phyloP scores from a whole-genome alignment of 1,140 invertebrate genomes.

The Drosophila repletoides region DNA sequence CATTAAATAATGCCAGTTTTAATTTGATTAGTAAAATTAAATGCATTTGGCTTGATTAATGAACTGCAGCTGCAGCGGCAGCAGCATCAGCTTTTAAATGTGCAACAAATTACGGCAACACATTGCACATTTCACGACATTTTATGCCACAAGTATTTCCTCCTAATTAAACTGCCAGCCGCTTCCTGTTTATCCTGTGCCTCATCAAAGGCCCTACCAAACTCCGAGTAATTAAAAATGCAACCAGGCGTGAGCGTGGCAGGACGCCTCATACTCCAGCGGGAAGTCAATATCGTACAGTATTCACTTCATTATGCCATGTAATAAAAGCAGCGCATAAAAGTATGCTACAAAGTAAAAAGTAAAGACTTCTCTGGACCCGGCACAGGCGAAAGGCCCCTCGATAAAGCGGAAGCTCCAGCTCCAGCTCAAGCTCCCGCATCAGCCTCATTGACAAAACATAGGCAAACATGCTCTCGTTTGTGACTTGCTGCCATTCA shows the following conservation, averaged over 20 bases:
- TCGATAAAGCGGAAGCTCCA: conserved; percentile 28
- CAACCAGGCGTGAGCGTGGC: conserved; percentile 11
- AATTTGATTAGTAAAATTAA: conserved; percentile 17
- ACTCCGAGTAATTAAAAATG: conserved; percentile 46
- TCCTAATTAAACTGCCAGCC: conserved; percentile 45
- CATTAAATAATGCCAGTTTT: conserved; percentile 11
- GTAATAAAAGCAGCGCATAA: conserved; percentile 45
- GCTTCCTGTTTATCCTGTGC: conserved; percentile 47
- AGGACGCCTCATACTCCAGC: background rate
- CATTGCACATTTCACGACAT: conserved; percentile 20
- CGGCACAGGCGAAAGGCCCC: background rate
- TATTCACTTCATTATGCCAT: conserved; percentile 51
- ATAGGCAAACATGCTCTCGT: conserved; percentile 37
- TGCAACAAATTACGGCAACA: conserved; percentile 11
- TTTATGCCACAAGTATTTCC: conserved; percentile 28
- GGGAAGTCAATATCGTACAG: conserved; percentile 46
- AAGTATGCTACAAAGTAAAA: conserved; percentile 42
- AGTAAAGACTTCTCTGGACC: background rate
- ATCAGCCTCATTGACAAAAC: conserved; percentile 56
- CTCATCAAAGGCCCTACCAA: conserved; percentile 21
- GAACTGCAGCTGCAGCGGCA: background rate
- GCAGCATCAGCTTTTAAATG: background rate
- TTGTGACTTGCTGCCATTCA: conserved; percentile 44
- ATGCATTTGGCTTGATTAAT: conserved; percentile 16
- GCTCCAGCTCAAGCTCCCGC: conserved; percentile 25